Conservation (phyloP, 2,888 invertebrate genomes). For the Caenorhabditis drosophilae region DNA sequence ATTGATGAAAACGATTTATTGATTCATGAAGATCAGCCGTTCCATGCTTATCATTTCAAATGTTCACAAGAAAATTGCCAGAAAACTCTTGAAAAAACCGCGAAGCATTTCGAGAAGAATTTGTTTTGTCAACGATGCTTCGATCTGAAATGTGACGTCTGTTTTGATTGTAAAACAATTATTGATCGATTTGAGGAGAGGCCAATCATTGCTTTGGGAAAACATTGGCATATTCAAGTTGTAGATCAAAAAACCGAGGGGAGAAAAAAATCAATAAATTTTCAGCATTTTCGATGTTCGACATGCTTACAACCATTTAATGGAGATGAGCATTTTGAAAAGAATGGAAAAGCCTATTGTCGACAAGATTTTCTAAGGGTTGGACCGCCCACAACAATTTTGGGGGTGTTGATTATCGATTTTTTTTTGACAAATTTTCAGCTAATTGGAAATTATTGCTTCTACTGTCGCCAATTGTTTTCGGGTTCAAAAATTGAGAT, state of each 20-base stretch:
- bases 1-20: constrained; percentile 38
- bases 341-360: constrained; percentile 73
- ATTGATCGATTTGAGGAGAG: constrained; percentile 45
- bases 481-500: constrained; percentile 37
- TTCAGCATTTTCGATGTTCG: constrained; percentile 91
- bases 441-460: constrained; percentile 41
- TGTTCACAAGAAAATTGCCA: constrained; percentile 44
- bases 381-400: background rate
- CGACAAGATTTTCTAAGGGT: constrained; percentile 83
- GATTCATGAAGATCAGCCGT: constrained; percentile 24
- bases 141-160: constrained; percentile 42
- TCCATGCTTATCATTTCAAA: constrained; percentile 52
- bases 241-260: too few relatives aligned
- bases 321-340: constrained; percentile 93
- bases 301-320: constrained; percentile 89
- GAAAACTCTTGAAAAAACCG: constrained; percentile 24
- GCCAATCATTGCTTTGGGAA: constrained; percentile 35
- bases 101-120: constrained; percentile 20
- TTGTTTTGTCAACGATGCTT: constrained; percentile 43
- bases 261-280: background rate
- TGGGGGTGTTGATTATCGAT: too few relatives aligned
- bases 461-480: constrained; percentile 32
- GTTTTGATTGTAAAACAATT: constrained; percentile 39
- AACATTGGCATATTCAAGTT: constrained; percentile 47
- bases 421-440: background rate